Base-by-base conservation (phyloP, 2,888 invertebrate genomes). In the Acrobasis suavella region DNA sequence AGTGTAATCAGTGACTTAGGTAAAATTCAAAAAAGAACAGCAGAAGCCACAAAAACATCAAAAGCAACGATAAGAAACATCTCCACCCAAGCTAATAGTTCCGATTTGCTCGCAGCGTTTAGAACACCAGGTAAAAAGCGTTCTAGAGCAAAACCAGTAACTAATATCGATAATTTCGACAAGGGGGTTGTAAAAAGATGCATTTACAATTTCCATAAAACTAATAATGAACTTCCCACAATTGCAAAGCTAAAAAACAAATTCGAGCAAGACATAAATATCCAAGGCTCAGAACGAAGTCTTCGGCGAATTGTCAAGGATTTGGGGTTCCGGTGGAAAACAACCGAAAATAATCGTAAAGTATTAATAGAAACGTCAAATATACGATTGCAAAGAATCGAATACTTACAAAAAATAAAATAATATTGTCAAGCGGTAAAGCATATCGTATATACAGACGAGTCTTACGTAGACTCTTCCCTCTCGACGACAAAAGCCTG, bases 181-280 rank as follows among this genome's bases (percentile, higher is more conserved):
- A 70, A 73, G 65, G 69, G 72, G 6, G 74, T 50, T 22, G 5
- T 22, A 22, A 22, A 22, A 22, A 22, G 22, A 5, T 22, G 22
- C 5, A 69, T 79, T 7, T 75, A 80, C 50, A 78, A 76, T 63
- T 78, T 72, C 52, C 77, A 80, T 59, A 15, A 55, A 7, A 71
- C 70, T 6, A 63, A 75, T 46, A 76, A 79, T 50, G 74, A 76
- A 59, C 62, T 78, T 6, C 73, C 72, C 1, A 73, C 77, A 9
- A 50, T 77, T n/a, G 62, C 50, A 16, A 70, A 70, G 50, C 58
- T 78, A 6, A 60, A 51, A 58, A 38, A 46, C 2, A 15, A 50
- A 22, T 42, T 60, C 42, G 51, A 56, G 37, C 22, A 60, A 55
- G 60, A 63, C 39, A 52, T 63, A 14, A 50, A 55, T 50, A 55